Evolutionary conservation across 2,888 invertebrate species (phyloP), one percentile per base, ranked within the genome.

Genomic region (Rugalucina vietnamica): DNA sequence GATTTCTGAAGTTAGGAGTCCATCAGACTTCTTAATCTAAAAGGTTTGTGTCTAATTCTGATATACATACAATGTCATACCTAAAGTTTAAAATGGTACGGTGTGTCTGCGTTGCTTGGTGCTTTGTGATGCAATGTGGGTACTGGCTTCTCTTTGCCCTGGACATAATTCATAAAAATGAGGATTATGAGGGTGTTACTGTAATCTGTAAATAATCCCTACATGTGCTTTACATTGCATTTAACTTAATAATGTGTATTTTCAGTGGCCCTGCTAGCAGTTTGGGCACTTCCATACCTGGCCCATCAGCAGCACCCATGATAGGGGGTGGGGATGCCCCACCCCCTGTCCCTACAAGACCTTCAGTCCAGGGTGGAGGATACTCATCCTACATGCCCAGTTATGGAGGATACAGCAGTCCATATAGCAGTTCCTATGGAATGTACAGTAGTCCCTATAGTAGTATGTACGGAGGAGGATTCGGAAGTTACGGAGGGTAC

Each of bases 341-440:
- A n/a, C 91, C 91, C n/a, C 8, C 90, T 36, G 71, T 91, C 14
- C 91, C 92, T 29, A 82, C 86, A 27, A 81, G 90, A 34, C 88
- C 90, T 1, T 71, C 88, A 54, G 82, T 81, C 43, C 69, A 80
- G n/a, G 81, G 76, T n/a, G 85, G 87, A 57, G 72, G 73, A 32
- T 76, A 84, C 39, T 72, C 85, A 5, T n/a, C 72, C 34, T 81
- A 84, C 29, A 79, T 84, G 12, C 90, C 91, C 0, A 88, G 89
- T 24, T 86, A 85, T 79, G 90, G 90, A 10, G 80, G 85, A 14
- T 89, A 88, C 74, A 86, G 89, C 50, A 85, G 89, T 50, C 85
- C 86, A 10, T 88, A 88, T 57, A 84, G 89, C 34, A 69, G 54
- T 39, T 75, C 60, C 75, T 84, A 87, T 34, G 88, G 92, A 27